phyloP scores from a whole-genome alignment of 2,113 vertebrate genomes.

The Bombycilla garrulus region DNA sequence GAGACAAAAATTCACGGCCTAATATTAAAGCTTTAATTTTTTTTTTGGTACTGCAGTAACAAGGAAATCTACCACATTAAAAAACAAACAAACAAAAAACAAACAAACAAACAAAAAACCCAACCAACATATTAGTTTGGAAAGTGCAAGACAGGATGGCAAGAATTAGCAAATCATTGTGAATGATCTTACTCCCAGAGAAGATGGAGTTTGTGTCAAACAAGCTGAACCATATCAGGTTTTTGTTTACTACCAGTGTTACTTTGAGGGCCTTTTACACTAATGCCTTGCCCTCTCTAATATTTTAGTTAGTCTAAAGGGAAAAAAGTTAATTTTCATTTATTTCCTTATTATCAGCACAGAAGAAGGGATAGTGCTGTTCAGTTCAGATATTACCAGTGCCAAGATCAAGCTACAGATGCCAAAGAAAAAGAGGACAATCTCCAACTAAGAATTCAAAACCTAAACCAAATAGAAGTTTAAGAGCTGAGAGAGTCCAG shows the following conservation, averaged over 20 bases:
- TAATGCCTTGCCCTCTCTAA: background rate
- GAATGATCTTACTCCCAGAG: background rate
- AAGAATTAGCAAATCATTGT: background rate
- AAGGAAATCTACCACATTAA: background rate
- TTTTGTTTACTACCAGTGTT: background rate
- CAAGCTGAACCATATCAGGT: background rate
- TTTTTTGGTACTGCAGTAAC: background rate
- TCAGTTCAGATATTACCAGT: background rate
- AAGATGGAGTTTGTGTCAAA: background rate
- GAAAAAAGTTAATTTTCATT: background rate
- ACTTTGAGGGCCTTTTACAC: background rate
- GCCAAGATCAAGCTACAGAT: background rate
- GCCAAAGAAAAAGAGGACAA: background rate
- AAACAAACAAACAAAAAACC: rapidly evolving
- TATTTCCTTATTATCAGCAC: background rate
- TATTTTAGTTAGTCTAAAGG: background rate
- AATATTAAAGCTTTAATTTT: background rate
- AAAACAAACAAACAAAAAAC: background rate
- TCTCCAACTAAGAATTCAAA: background rate
- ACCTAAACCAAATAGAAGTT: background rate
- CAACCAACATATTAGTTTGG: background rate
- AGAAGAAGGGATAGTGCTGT: background rate
- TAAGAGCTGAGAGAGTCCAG: background rate
- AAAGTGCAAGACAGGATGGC: background rate
- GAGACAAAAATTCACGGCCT: background rate